Evolutionary conservation across 2,888 invertebrate species (phyloP).

Genomic region (Opisthograptis luteolata): DNA sequence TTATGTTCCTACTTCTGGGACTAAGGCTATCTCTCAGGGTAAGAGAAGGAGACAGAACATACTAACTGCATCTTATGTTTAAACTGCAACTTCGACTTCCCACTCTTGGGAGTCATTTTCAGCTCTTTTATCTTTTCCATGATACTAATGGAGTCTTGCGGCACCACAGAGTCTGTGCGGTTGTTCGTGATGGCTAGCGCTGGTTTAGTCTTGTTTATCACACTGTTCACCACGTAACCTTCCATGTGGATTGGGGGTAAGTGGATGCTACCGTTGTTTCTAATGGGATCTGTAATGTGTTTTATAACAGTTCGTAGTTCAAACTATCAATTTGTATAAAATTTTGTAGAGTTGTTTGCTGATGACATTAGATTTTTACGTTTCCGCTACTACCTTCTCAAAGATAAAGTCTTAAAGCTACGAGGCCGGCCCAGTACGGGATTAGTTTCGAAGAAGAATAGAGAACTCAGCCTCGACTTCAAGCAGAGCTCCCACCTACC

Average conservation of each 20-base stretch:
- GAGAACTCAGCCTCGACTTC: too few species aligned
- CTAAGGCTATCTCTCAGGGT: neutral
- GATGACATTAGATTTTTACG: too few species aligned
- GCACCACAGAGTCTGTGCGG: slow-evolving; percentile 4
- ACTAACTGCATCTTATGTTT: slow-evolving; percentile 42
- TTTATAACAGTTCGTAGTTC: too few species aligned
- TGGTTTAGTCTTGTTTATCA: slow-evolving; percentile 29
- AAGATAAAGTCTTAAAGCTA: too few species aligned
- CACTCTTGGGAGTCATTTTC: slow-evolving; percentile 47
- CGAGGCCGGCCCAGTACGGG: too few species aligned
- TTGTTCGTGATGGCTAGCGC: slow-evolving; percentile 11
- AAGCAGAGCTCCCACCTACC: too few species aligned
- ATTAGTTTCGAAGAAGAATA: too few species aligned
- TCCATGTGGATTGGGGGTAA: slow-evolving; percentile 67
- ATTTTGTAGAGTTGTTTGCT: too few species aligned
- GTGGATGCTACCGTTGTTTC: slow-evolving; percentile 41
- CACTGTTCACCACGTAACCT: slow-evolving; percentile 40
- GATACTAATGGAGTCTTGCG: slow-evolving; percentile 57
- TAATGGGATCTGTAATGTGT: slow-evolving; percentile 33
- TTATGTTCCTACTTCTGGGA: too few species aligned
- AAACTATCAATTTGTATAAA: too few species aligned
- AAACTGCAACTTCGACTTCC: slow-evolving; percentile 27
- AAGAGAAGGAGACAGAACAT: neutral
- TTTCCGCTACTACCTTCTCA: too few species aligned
- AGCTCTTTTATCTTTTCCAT: slow-evolving; percentile 66